These are phyloP conservation scores for Drosophila cognata DNA, from an alignment of 2,888 invertebrate genomes.

Conservation along the genomic window DNA sequence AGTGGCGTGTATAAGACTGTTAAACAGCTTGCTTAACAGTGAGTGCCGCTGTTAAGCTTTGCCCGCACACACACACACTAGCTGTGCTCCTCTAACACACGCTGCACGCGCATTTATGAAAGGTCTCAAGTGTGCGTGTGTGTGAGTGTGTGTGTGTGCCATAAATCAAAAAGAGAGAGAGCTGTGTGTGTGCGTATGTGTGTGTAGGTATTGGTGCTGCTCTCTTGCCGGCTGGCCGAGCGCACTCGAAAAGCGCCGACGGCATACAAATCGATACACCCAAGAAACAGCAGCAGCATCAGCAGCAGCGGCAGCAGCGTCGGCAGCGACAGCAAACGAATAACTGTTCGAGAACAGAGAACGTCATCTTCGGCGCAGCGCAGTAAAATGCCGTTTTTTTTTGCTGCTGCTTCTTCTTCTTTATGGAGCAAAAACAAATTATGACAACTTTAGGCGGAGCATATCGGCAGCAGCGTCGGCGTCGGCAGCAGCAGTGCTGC, in stretches of 20 bases:
- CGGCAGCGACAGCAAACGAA: conserved; percentile 32
- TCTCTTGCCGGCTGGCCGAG: conserved; percentile 41
- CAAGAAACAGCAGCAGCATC: conserved; percentile 9
- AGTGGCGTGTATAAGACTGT: conserved; percentile 65
- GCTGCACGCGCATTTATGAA: conserved; percentile 40
- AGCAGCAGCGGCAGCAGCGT: conserved; percentile 11
- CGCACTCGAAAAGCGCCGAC: conserved; percentile 40
- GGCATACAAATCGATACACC: conserved; percentile 55
- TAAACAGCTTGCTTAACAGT: conserved; percentile 35
- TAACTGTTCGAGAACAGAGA: conserved; percentile 34
- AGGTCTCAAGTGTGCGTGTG: conserved; percentile 15
- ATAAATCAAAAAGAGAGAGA: conserved; percentile 57
- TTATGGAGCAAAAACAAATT: conserved; percentile 78
- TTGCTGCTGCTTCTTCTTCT: conserved; percentile 11
- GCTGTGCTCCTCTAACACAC: conserved; percentile 64
- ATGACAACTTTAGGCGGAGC: conserved; percentile 86
- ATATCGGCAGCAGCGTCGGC: conserved; percentile 52
- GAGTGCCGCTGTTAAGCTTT: conserved; percentile 31
- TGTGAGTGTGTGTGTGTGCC: conserved; percentile 34
- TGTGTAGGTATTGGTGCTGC: conserved; percentile 9
- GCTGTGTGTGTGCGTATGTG: conserved; percentile 10
- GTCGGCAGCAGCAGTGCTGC: conserved; percentile 43
- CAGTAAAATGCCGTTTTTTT: conserved; percentile 38
- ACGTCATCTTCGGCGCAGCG: conserved; percentile 53
- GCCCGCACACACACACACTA: conserved; percentile 30